These are phyloP conservation scores for Ivindomyrus marchei DNA, from an alignment of 2,113 vertebrate genomes.

Conservation along the genomic window DNA sequence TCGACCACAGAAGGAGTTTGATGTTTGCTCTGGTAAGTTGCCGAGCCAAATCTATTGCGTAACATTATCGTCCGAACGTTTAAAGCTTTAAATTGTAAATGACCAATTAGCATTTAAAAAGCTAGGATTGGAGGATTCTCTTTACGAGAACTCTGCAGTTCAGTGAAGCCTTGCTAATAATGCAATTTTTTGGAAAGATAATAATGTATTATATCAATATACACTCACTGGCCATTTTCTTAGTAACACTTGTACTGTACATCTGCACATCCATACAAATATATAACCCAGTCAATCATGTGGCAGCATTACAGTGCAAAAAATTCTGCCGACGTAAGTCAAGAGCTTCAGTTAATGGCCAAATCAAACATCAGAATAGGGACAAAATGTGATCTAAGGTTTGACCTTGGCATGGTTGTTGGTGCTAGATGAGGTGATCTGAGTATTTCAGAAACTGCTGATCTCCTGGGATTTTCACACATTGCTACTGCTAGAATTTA, in stretches of 20 bases:
- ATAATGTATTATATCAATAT: not conserved
- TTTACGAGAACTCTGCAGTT: not conserved
- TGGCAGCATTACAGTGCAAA: not conserved
- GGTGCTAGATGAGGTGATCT: not conserved
- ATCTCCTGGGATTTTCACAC: not conserved
- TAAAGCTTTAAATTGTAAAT: not conserved
- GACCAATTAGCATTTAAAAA: not conserved
- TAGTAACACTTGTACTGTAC: not conserved
- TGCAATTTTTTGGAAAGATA: not conserved
- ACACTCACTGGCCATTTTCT: not conserved
- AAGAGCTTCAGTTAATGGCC: not conserved
- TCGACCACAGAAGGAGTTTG: slow-evolving; percentile 1
- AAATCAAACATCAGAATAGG: not conserved
- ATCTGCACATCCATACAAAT: not conserved
- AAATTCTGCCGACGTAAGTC: not conserved
- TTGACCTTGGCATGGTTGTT: not conserved
- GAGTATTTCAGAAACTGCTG: not conserved
- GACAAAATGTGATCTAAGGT: not conserved
- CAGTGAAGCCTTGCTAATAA: not conserved
- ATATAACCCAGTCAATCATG: not conserved
- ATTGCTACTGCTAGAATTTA: not conserved
- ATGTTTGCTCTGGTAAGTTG: slow-evolving; percentile 35
- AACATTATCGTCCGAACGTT: not conserved
- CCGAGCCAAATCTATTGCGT: not conserved
- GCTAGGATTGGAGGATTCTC: not conserved